Evolutionary conservation across 2,888 invertebrate genomes (phyloP).

Genomic region (Spodoptera exigua): DNA sequence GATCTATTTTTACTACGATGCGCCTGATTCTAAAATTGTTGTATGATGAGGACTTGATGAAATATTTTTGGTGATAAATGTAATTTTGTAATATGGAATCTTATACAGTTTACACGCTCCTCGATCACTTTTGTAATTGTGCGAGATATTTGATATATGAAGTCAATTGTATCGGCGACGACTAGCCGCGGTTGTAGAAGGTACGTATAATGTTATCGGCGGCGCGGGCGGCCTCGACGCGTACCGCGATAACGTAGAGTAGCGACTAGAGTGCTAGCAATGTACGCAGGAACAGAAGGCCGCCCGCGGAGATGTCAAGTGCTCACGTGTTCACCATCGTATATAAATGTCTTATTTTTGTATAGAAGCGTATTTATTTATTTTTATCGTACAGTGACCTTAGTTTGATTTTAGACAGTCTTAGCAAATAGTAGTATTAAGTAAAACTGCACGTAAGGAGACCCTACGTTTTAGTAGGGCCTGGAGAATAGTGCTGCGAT

Average conservation of each 20-base stretch:
- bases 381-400: slow-evolving; percentile 79
- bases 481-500: slow-evolving; percentile 82
- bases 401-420: slow-evolving; percentile 80
- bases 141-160: slow-evolving; percentile 75
- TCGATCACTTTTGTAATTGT: slow-evolving; percentile 87
- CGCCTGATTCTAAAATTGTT: slow-evolving; percentile 73
- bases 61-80: slow-evolving; percentile 82
- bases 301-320: slow-evolving; percentile 71
- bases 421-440: slow-evolving; percentile 84
- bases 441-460: slow-evolving; percentile 82
- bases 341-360: slow-evolving; percentile 86
- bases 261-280: slow-evolving; percentile 47
- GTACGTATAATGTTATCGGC: slow-evolving; percentile 40
- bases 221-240: slow-evolving; percentile 57
- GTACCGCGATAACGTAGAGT: slow-evolving; percentile 46
- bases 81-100: slow-evolving; percentile 82
- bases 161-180: slow-evolving; percentile 77
- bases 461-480: slow-evolving; percentile 87
- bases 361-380: slow-evolving; percentile 89
- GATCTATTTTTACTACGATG: slow-evolving; percentile 81
- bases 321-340: slow-evolving; percentile 85
- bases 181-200: slow-evolving; percentile 60
- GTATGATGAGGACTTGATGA: slow-evolving; percentile 56
- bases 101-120: slow-evolving; percentile 82
- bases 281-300: slow-evolving; percentile 53